Percentiles rank a stretch among this genome's conserved stretches.
Conservation (phyloP, 1,140 invertebrate species). For the Pollicipes pollicipes region DNA sequence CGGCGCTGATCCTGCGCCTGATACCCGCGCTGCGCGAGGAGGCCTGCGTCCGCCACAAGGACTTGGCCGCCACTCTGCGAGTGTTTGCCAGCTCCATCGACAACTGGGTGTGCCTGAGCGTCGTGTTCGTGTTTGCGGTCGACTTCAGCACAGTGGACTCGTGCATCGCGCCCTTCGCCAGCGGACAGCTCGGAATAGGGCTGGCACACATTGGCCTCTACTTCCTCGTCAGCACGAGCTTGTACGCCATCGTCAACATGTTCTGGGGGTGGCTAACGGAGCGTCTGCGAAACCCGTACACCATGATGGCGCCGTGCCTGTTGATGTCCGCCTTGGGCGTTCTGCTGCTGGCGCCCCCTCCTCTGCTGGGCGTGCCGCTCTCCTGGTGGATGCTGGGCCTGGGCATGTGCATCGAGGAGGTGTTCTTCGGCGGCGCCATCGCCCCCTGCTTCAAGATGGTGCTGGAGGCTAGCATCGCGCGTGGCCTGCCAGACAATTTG, state of each 20-base stretch:
- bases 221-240: background rate
- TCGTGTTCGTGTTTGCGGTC: background rate
- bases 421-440: background rate
- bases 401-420: background rate
- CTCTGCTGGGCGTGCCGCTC: background rate
- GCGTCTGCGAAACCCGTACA: background rate
- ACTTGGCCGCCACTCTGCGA: slow-evolving; percentile 38
- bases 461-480: background rate
- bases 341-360: background rate
- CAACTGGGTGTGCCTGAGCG: slow-evolving; percentile 28
- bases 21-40: slow-evolving; percentile 33
- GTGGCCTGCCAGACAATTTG: background rate
- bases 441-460: background rate
- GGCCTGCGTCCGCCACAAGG: slow-evolving; percentile 37
- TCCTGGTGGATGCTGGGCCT: background rate
- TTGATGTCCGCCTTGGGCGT: background rate
- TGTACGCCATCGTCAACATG: background rate
- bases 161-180: background rate
- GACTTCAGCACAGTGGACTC: background rate
- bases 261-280: background rate
- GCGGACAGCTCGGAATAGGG: background rate
- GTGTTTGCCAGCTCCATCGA: slow-evolving; percentile 39
- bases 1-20: slow-evolving; percentile 36
- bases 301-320: background rate
- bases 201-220: background rate